Percentiles rank a stretch among this genome's conserved stretches.
Conservation (phyloP, 2,888 invertebrate genomes). For the Conomelus anceps region DNA sequence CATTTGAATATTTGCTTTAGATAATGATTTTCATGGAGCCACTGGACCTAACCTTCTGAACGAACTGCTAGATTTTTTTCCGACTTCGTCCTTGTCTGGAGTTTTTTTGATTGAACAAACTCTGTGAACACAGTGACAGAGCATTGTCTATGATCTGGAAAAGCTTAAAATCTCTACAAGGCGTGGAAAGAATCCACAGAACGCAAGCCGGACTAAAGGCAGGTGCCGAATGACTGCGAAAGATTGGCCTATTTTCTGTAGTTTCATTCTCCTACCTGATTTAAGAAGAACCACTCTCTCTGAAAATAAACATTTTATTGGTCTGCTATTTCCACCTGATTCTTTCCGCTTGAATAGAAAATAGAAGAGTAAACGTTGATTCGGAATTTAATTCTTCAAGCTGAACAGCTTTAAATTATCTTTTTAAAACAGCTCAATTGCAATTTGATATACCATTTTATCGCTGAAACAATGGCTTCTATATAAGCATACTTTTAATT, state of each 20-base stretch:
- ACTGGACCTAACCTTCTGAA: too few relatives aligned
- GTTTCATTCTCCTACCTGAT: neutral
- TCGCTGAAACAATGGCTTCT: too few relatives aligned
- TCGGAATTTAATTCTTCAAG: neutral
- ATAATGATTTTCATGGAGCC: too few relatives aligned
- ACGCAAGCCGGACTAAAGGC: neutral
- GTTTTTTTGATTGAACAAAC: neutral
- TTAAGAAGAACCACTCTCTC: neutral
- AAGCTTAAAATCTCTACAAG: neutral
- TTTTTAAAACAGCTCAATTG: neutral
- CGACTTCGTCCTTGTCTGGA: too few relatives aligned
- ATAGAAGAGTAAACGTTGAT: neutral
- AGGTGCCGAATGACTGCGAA: neutral
- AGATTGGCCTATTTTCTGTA: neutral
- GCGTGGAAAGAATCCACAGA: neutral
- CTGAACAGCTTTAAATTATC: neutral
- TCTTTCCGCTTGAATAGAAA: neutral
- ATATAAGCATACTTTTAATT: too few relatives aligned
- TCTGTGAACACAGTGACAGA: neutral
- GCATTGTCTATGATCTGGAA: neutral
- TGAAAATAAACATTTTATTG: neutral
- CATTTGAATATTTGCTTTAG: too few relatives aligned
- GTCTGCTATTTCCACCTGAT: neutral
- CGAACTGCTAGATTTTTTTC: too few relatives aligned
- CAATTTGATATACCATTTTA: too few relatives aligned